Conservation (phyloP, 2,888 invertebrate genomes). For the Mactromeris polynyma region DNA sequence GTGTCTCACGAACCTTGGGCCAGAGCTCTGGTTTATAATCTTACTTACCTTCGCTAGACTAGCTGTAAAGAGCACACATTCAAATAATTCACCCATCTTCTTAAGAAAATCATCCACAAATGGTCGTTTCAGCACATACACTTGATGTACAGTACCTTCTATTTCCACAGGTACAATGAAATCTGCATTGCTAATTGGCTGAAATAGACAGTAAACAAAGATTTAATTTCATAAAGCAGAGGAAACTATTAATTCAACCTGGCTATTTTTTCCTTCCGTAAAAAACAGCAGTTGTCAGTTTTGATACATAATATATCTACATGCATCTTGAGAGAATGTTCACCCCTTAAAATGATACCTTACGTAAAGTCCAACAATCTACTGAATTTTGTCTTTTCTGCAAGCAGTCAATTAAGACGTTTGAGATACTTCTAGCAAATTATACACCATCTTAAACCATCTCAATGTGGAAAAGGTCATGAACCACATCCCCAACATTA, state of each 20-base stretch:
- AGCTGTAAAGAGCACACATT: slow-evolving; percentile 99
- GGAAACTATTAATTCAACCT: not conserved
- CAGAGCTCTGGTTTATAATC: no score
- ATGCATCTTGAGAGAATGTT: no score
- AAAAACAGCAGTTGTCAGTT: no score
- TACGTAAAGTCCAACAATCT: no score
- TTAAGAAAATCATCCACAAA: slow-evolving; percentile 99
- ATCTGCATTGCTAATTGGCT: slow-evolving; percentile 99
- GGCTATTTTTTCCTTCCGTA: not conserved
- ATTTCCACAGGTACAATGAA: slow-evolving; percentile 99
- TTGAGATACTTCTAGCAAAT: no score
- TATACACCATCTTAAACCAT: no score
- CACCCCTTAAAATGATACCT: no score
- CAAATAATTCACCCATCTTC: slow-evolving; percentile 99
- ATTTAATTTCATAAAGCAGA: not conserved
- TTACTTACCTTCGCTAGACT: slow-evolving; percentile 95
- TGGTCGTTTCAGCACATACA: slow-evolving; percentile 99
- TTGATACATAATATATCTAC: no score
- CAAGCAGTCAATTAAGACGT: no score
- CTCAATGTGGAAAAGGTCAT: no score
- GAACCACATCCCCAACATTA: no score
- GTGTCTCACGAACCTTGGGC: slow-evolving; percentile 50
- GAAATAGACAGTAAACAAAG: slow-evolving; percentile 82
- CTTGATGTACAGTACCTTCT: slow-evolving; percentile 99
- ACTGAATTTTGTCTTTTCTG: no score